Evolutionary conservation across 2,113 vertebrate species (phyloP).

Genomic region (Trichomycterus rosablanca): DNA sequence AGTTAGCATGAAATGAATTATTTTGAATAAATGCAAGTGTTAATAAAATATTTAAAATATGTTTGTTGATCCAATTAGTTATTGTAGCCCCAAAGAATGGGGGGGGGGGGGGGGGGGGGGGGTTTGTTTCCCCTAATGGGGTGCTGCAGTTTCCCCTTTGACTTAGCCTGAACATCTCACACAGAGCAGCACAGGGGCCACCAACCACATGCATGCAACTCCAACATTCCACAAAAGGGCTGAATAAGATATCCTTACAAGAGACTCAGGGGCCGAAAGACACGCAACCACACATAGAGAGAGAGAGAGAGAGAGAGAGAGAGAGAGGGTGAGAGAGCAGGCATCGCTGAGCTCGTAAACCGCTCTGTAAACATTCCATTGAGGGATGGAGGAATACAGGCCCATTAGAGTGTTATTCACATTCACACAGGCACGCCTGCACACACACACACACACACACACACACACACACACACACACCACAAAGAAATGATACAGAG

Average conservation of each 20-base stretch:
- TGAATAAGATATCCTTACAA: slow-evolving; percentile 51
- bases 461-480: slow-evolving; percentile 28
- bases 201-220: slow-evolving; percentile 41
- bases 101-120: too few species aligned
- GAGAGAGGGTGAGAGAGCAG: slow-evolving; percentile 30
- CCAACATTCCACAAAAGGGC: slow-evolving; percentile 47
- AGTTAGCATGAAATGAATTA: too few species aligned
- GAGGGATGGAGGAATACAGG: slow-evolving; percentile 43
- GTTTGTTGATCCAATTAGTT: too few species aligned
- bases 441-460: slow-evolving; percentile 32
- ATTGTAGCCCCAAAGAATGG: too few species aligned
- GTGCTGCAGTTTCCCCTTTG: slow-evolving; percentile 36
- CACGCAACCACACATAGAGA: slow-evolving; percentile 16
- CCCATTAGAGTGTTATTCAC: slow-evolving; percentile 41
- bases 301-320: slow-evolving; percentile 32
- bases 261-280: slow-evolving; percentile 29
- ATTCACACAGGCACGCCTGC: slow-evolving; percentile 20
- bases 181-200: slow-evolving; percentile 37
- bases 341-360: slow-evolving; percentile 39
- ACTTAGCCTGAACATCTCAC: slow-evolving; percentile 36
- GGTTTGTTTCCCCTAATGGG: slow-evolving; percentile 39
- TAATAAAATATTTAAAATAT: too few species aligned
- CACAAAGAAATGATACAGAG: slow-evolving; percentile 25
- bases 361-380: slow-evolving; percentile 52
- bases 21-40: too few species aligned